Evolutionary conservation across 2,888 invertebrate species (phyloP), one percentile per base, ranked within the genome.

Genomic region (Spodoptera picta): DNA sequence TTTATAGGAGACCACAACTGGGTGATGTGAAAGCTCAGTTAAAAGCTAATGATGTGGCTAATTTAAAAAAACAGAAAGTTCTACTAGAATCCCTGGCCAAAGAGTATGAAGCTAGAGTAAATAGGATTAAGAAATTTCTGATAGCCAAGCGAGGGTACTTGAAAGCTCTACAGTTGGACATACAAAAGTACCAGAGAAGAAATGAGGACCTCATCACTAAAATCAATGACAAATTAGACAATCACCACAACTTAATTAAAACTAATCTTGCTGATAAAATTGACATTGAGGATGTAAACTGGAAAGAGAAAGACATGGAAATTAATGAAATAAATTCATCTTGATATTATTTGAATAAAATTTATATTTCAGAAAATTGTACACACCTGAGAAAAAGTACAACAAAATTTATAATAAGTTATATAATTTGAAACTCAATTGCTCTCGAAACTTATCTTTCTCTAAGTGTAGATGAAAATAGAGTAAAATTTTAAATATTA

Each of bases 341-440:
- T 80, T 61, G 70, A 77, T 80, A 81, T 86, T 84, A 87, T 87
- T 90, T 92, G 91, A 93, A 90, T 93, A 93, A 92, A 92, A 90
- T 92, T 92, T 94, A 92, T 94, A 92, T 93, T 94, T 93, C 92
- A 89, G 92, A 94, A 93, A 93, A 93, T 92, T 93, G 92, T 93
- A 94, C 94, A 94, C 90, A 93, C 90, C 87, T 90, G 92, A 92
- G 90, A 91, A 92, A 87, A 91, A 91, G 89, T 93, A 94, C 91
- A 94, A 93, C 91, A 88, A 90, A 92, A 90, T 87, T 86, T 84
- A 87, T 81, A 83, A 81, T 84, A 88, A 77, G 83, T 83, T 85
- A 84, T 82, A 85, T 86, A 85, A 87, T 86, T 87, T 87, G 78
- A 84, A 92, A 91, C 87, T 87, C 85, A 92, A 87, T 83, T 83